These are phyloP conservation scores for Triplophysa rosa DNA, from an alignment of 2,113 vertebrate genomes.

Conservation along the genomic window DNA sequence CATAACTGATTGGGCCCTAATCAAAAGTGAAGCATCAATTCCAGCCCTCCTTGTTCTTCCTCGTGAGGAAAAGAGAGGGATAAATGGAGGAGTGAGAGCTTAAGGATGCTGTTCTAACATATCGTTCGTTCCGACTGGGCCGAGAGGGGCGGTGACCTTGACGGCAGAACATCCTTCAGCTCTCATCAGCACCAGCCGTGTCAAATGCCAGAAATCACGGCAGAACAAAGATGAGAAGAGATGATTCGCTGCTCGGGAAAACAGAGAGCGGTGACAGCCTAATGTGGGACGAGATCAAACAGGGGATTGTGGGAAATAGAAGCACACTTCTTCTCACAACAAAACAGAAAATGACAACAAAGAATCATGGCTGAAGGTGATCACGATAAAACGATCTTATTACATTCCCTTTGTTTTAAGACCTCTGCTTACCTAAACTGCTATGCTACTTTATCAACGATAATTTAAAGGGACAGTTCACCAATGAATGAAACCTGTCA, in stretches of 20 bases:
- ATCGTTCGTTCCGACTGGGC: conserved; percentile 23
- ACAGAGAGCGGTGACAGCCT: conserved; percentile 20
- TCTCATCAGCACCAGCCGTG: conserved; percentile 50
- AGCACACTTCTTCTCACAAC: not conserved
- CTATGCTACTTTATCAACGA: not conserved
- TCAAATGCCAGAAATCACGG: conserved; percentile 37
- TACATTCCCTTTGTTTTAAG: too few relatives aligned
- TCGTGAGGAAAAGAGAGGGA: conserved; percentile 28
- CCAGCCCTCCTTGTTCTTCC: conserved; percentile 41
- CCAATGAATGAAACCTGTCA: not conserved
- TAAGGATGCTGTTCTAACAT: conserved; percentile 49
- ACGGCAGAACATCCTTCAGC: conserved; percentile 47
- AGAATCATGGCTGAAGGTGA: not conserved
- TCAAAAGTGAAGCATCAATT: conserved; percentile 65
- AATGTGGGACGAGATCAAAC: conserved; percentile 37
- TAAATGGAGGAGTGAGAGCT: conserved; percentile 46
- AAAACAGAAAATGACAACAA: not conserved
- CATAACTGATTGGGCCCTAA: conserved; percentile 64
- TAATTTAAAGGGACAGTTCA: not conserved
- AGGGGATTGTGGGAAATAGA: not conserved
- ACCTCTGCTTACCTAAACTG: not conserved
- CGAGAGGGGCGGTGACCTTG: conserved; percentile 58
- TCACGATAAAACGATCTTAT: not conserved
- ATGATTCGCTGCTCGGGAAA: conserved; percentile 7
- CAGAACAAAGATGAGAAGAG: conserved; percentile 52